phyloP scores from a whole-genome alignment of 2,888 invertebrate species.

The Gerris lacustris region DNA sequence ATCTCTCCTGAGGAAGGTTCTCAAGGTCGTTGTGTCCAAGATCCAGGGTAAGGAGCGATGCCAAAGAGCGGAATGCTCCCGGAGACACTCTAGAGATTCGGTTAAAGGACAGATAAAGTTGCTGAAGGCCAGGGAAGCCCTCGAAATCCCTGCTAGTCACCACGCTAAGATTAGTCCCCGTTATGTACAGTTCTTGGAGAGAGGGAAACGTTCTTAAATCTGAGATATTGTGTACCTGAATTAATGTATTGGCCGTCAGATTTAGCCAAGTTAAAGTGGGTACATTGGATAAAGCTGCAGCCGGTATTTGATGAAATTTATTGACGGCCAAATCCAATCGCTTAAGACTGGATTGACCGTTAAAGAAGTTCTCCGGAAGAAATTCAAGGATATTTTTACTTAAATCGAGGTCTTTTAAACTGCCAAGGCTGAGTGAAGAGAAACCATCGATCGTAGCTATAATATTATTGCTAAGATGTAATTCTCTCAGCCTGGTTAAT shows the following conservation, averaged over 20 bases:
- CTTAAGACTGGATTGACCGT: conserved; percentile 53
- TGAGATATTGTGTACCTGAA: conserved; percentile 37
- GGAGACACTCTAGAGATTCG: conserved; percentile 67
- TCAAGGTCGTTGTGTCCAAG: conserved; percentile 72
- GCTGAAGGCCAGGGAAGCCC: conserved; percentile 63
- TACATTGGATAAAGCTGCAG: conserved; percentile 59
- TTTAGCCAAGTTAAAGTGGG: conserved; percentile 64
- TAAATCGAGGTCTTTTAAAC: conserved; percentile 59
- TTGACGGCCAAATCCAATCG: conserved; percentile 68
- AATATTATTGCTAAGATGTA: conserved; percentile 61
- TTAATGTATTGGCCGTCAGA: conserved; percentile 68
- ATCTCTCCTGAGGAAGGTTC: conserved; percentile 67
- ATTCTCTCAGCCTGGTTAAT: conserved; percentile 56
- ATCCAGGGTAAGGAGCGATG: conserved; percentile 64
- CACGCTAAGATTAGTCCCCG: conserved; percentile 66
- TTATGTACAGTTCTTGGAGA: conserved; percentile 59
- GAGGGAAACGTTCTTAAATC: conserved; percentile 35
- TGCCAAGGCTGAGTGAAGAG: conserved; percentile 58
- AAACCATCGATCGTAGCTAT: conserved; percentile 65
- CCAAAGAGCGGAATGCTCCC: conserved; percentile 66
- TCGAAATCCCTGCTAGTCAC: conserved; percentile 76
- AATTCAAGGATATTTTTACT: conserved; percentile 62
- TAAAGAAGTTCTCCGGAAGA: conserved; percentile 68
- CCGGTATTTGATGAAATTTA: conserved; percentile 66
- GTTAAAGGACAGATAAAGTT: conserved; percentile 59